Evolutionary conservation across 2,113 vertebrate species (phyloP).

Genomic region (Pionites leucogaster): DNA sequence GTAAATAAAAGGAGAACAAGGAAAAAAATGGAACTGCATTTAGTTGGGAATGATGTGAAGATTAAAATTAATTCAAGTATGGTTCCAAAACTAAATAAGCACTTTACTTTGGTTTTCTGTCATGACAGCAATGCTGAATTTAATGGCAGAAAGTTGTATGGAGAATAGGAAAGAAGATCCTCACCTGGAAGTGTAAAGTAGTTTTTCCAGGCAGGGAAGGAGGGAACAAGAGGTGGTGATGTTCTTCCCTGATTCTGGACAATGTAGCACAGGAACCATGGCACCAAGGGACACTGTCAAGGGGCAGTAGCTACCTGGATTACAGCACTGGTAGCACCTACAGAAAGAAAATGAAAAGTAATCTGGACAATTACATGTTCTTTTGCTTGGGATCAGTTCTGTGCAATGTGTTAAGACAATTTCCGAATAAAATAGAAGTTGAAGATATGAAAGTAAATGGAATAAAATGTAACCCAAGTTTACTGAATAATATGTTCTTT

Average conservation of each 20-base stretch:
- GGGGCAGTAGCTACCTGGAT: neutral
- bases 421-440: neutral
- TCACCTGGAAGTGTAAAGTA: neutral
- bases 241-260: accelerated
- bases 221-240: neutral
- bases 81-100: neutral
- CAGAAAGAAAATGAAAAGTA: neutral
- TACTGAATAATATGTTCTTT: neutral
- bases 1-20: neutral
- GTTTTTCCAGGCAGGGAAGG: neutral
- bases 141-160: neutral
- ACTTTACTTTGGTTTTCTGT: neutral
- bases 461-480: neutral
- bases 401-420: neutral
- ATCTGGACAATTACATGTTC: neutral
- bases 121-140: neutral
- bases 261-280: neutral
- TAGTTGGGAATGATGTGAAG: neutral
- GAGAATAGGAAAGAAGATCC: neutral
- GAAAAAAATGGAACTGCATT: neutral
- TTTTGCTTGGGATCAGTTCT: neutral
- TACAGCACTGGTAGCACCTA: neutral
- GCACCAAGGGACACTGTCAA: neutral
- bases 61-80: neutral
- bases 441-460: neutral